A percentile compares a stretch with the other conserved stretches of the same genome.
phyloP scores from a whole-genome alignment of 2,113 vertebrate species.

The Cochlearius cochlearius region DNA sequence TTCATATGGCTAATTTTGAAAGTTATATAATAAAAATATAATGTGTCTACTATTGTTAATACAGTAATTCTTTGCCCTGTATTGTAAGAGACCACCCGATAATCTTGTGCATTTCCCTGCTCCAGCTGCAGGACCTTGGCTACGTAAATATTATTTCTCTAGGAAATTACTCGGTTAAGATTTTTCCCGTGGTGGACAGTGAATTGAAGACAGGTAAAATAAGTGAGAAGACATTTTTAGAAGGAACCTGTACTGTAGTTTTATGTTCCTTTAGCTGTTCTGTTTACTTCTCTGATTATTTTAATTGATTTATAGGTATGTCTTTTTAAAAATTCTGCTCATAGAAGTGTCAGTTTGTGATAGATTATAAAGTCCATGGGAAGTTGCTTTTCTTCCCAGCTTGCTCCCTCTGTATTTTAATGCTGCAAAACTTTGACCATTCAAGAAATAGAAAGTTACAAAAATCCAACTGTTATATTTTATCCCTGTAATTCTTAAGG shows the following conservation, averaged over 20 bases:
- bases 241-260: background rate
- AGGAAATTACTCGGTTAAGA: conserved; percentile 24
- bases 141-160: background rate
- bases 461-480: background rate
- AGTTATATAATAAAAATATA: background rate
- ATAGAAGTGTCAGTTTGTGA: conserved; percentile 28
- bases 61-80: conserved; percentile 7
- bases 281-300: conserved; percentile 26
- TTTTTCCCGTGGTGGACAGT: conserved; percentile 17
- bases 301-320: conserved; percentile 2
- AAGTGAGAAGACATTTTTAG: background rate
- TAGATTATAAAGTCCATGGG: background rate
- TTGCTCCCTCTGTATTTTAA: conserved; percentile 20
- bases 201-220: background rate
- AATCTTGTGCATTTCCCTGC: background rate
- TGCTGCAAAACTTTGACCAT: background rate
- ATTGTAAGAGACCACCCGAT: background rate
- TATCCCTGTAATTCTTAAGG: background rate
- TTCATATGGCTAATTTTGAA: background rate
- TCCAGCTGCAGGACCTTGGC: background rate
- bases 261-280: conserved; percentile 34
- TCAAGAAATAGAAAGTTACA: conserved; percentile 16
- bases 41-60: background rate
- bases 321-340: conserved; percentile 12
- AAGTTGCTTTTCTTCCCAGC: conserved; percentile 20